Evolutionary conservation across 2,888 invertebrate genomes (phyloP), one percentile per base, ranked within the genome.

Genomic region (Phasia obesa): DNA sequence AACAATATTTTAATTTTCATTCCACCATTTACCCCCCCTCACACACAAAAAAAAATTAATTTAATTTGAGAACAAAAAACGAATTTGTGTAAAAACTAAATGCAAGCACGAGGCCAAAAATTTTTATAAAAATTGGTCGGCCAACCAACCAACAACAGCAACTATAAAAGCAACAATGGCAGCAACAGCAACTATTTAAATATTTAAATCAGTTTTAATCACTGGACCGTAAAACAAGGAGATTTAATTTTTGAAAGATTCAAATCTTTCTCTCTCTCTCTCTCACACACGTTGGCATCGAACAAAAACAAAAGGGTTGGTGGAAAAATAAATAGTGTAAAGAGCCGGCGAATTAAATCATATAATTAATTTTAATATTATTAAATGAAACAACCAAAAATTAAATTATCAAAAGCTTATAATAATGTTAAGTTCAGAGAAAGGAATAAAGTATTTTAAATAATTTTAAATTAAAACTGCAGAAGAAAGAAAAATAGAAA

Each of bases 171-270:
- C 44, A 59, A 42, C 25, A 47, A 47, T 17, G 23, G 11, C 47
- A 67, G 35, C 49, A 67, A 53, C 51, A 44, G n/a, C 23, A 38
- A 70, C 44, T 60, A 74, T 67, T 74, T 67, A 74, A 75, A 75
- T 67, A 76, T 83, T 79, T 71, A 79, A 83, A 79, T 79, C 83
- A 62, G 79, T 79, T 83, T 79, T 83, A 83, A 83, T 75, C 79
- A 79, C 79, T 83, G 47, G 67, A 83, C 75, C 83, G 51, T 83
- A 69, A 75, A 83, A 71, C 57, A 76, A 67, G 55, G 19, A 65
- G 83, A 79, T 79, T 83, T 83, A 35, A 64, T 44, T 57, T 69
- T 64, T 38, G 42, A 60, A 83, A 78, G 55, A 78, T 71, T 79
- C 59, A 76, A 75, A 79, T 76, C 75, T 71, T 38, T 27, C n/a